Evolutionary conservation across 2,113 vertebrate species (phyloP), one percentile per base, ranked within the genome.

Genomic region (Bos javanicus): DNA sequence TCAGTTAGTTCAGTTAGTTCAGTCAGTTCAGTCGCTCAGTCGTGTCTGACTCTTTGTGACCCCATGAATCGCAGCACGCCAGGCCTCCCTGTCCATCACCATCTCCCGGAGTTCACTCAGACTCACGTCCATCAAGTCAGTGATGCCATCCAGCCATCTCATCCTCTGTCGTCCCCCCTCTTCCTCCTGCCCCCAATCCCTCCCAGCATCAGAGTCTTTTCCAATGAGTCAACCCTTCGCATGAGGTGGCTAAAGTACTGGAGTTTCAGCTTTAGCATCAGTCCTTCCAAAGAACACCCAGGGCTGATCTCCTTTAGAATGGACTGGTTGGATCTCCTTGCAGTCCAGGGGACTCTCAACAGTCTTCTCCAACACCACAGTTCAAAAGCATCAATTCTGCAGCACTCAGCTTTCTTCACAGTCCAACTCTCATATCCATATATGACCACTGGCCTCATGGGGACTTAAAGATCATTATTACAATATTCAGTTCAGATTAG

Each of bases 21-120:
- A 39, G 39, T 39, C 30, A 67, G 33, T 67, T 67, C 33, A 67
- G 7, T n/a, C 16, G 0, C 64, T n/a, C 64, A 19, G 8, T 19
- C 2, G 2, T 19, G 64, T 67, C 33, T 0, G 1, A 67, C 33
- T 19, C 33, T 67, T n/a, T n/a, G 33, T 0, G 8, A n/a, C 8
- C 3, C 16, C 64, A 67, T n/a, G 16, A 62, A 19, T 19, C 0
- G 2, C 33, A 67, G 33, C 64, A n/a, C 0, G 0, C 62, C 33
- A 19, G 33, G 33, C 33, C 62, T 67, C 33, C 62, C 62, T 19
- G 33, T n/a, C 62, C 33, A n/a, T n/a, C 62, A 67, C 62, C 62
- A 67, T 5, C 33, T 67, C 62, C 15, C 1, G 0, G 62, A 67
- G 62, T n/a, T 67, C 33, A 19, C 6, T 30, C 33, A n/a, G 1